phyloP scores from a whole-genome alignment of 2,797 vertebrate species.

The Babyrousa celebensis region DNA sequence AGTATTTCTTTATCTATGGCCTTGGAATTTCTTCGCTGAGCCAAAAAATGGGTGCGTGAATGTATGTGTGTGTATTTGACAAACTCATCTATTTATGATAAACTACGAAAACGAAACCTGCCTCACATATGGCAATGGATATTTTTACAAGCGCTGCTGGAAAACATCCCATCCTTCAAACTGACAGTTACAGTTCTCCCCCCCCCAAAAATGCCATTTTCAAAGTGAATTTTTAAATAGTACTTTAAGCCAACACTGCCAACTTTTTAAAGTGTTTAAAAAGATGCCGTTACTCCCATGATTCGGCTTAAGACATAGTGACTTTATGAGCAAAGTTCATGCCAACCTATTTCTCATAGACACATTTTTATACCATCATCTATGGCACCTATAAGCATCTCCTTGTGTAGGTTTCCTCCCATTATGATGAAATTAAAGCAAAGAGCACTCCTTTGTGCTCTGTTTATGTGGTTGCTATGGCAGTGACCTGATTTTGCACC shows the following conservation, averaged over 20 bases:
- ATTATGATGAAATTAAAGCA: neutral
- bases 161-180: slow-evolving; percentile 81
- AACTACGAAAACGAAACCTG: slow-evolving; percentile 70
- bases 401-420: neutral
- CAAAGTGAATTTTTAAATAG: slow-evolving; percentile 69
- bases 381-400: neutral
- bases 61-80: slow-evolving; percentile 53
- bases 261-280: slow-evolving; percentile 58
- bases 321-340: slow-evolving; percentile 1
- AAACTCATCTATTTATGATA: slow-evolving; percentile 79
- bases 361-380: neutral
- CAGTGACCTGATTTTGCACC: slow-evolving; percentile 26
- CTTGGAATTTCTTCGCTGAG: slow-evolving; percentile 65
- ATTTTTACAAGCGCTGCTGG: slow-evolving; percentile 76
- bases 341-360: neutral
- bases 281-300: slow-evolving; percentile 27
- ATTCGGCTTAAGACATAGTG: neutral
- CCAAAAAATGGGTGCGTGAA: neutral
- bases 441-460: neutral
- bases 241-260: slow-evolving; percentile 66
- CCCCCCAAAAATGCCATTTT: slow-evolving; percentile 70
- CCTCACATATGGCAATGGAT: slow-evolving; percentile 72
- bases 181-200: slow-evolving; percentile 75
- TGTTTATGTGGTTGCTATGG: slow-evolving; percentile 42
- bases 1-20: slow-evolving; percentile 34